Evolutionary conservation across 2,797 vertebrate genomes (phyloP).

Genomic region (Argya squamiceps): DNA sequence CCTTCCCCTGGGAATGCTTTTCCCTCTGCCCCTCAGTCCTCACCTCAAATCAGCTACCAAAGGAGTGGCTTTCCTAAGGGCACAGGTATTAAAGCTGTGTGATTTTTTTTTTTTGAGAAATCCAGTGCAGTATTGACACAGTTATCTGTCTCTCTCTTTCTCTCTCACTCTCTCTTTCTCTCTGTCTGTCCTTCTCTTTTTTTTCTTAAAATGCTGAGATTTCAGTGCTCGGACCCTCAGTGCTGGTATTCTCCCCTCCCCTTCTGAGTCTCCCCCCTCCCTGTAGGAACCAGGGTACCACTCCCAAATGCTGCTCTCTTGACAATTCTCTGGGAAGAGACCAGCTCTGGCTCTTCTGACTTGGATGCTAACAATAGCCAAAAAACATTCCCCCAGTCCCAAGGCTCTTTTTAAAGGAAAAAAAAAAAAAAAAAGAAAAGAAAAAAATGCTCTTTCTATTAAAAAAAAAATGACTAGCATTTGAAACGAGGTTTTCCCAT

Average conservation of each 20-base stretch:
- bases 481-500: slow-evolving; percentile 13
- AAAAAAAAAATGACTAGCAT: not conserved
- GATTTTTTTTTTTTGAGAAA: slow-evolving; percentile 65
- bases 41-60: not conserved
- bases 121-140: slow-evolving; percentile 72
- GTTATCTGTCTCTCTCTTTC: slow-evolving; percentile 65
- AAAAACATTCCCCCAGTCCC: not conserved
- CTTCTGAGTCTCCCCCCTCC: slow-evolving; percentile 5
- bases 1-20: not conserved
- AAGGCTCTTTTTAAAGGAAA: not conserved
- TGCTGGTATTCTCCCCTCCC: slow-evolving; percentile 41
- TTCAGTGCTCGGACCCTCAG: slow-evolving; percentile 69
- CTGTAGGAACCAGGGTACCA: not conserved
- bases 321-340: not conserved
- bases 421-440: fast-evolving
- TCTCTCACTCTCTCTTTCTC: slow-evolving; percentile 25
- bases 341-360: slow-evolving; percentile 22
- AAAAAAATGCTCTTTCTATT: not conserved
- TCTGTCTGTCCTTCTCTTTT: slow-evolving; percentile 56
- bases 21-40: not conserved
- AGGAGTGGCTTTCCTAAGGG: slow-evolving; percentile 53
- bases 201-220: slow-evolving; percentile 73
- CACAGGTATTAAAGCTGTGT: slow-evolving; percentile 75
- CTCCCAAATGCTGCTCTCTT: slow-evolving; percentile 39
- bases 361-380: not conserved